These are phyloP conservation scores for Schlechtendalia chinensis DNA, from an alignment of 1,140 invertebrate species.

Conservation along the genomic window DNA sequence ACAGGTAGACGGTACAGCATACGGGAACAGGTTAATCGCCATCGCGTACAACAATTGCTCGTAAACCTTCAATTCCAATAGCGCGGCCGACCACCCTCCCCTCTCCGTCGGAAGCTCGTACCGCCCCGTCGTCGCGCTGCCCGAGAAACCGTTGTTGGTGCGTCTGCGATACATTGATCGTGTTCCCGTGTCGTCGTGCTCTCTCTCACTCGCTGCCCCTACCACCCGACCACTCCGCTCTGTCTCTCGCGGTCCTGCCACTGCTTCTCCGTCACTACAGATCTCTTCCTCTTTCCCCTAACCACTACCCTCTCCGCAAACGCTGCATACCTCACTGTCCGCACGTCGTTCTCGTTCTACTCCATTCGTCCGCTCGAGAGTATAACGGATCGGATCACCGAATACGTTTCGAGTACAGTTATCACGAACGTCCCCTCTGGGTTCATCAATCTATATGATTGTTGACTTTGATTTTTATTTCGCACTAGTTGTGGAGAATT, in stretches of 20 bases:
- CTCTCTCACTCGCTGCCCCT: neutral
- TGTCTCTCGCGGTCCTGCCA: neutral
- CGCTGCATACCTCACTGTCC: too few species aligned
- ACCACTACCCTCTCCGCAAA: neutral
- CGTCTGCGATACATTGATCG: slow-evolving; percentile 36
- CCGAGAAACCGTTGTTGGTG: neutral
- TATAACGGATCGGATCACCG: slow-evolving; percentile 28
- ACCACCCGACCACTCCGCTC: neutral
- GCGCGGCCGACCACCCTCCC: neutral
- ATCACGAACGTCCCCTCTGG: neutral
- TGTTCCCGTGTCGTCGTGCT: slow-evolving; percentile 13
- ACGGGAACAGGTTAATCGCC: slow-evolving; percentile 31
- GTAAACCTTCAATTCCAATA: slow-evolving; percentile 22
- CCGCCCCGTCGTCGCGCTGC: neutral
- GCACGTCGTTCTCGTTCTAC: neutral
- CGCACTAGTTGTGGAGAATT: neutral
- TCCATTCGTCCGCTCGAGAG: neutral
- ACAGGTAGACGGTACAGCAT: neutral
- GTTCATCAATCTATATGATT: slow-evolving; percentile 23
- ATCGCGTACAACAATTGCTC: neutral
- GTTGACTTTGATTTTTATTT: neutral
- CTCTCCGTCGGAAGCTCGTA: neutral
- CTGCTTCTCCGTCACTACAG: neutral
- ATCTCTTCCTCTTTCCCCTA: neutral
- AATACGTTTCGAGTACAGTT: slow-evolving; percentile 29